phyloP scores from a whole-genome alignment of 2,113 vertebrate genomes.

The Plotosus lineatus region DNA sequence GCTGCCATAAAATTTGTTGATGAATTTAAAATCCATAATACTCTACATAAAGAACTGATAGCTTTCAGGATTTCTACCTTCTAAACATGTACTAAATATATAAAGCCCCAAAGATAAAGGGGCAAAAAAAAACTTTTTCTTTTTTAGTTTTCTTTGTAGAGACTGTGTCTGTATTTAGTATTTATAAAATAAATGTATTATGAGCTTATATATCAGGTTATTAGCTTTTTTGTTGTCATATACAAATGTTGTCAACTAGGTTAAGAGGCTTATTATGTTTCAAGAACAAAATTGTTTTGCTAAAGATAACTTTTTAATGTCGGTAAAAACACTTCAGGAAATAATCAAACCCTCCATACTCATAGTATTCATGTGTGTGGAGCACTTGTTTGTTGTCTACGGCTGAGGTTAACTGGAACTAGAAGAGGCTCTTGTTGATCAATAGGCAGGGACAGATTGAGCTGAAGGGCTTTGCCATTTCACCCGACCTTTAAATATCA shows the following conservation, averaged over 20 bases:
- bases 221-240: neutral
- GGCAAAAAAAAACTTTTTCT: neutral
- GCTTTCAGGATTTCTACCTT: neutral
- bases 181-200: neutral
- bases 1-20: neutral
- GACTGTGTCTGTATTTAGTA: neutral
- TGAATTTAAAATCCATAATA: neutral
- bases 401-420: constrained; percentile 35
- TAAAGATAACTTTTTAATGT: neutral
- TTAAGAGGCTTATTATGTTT: neutral
- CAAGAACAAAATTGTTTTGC: neutral
- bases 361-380: neutral
- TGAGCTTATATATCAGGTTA: too few relatives aligned
- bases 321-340: neutral
- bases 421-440: constrained; percentile 38
- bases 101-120: neutral
- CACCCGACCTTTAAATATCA: constrained; percentile 55
- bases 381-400: constrained; percentile 24
- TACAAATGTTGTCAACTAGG: neutral
- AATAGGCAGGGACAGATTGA: constrained; percentile 29
- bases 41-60: neutral
- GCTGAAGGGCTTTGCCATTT: constrained; percentile 52
- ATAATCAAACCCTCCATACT: neutral
- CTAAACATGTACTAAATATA: neutral
- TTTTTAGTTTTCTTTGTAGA: neutral